Base-by-base conservation (phyloP, 2,113 vertebrate species). In the Balaeniceps rex region DNA sequence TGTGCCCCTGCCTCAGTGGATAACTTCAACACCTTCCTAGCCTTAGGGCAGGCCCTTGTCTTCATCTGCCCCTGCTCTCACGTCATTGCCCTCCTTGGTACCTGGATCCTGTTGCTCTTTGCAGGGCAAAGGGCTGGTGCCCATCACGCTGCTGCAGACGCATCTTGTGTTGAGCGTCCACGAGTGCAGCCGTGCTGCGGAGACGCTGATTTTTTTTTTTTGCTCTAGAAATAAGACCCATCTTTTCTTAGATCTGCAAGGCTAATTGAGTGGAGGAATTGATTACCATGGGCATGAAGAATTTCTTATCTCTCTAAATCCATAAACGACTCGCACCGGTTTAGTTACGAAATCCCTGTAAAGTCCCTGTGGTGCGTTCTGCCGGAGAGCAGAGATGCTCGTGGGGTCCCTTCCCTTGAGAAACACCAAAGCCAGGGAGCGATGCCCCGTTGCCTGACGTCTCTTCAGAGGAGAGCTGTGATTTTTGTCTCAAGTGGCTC, bases 111-210 rank as follows among this genome's bases (percentile, higher is more conserved):
- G 40, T 5, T 13, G 7, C 10, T n/a, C 23, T 52, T 40, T 28
- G 36, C 21, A 40, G 60, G 31, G 22, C 0, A 4, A 46, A 77
- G 76, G 26, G 64, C 52, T 70, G 74, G 46, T 65, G 61, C 25
- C n/a, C 64, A 51, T 13, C 28, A 5, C 0, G 0, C 57, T 60
- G 64, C 79, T 69, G 78, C 55, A 47, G 29, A 16, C 2, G 3
- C 7, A 2, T 19, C 75, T 66, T 10, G 11, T 34, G 31, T 6
- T 14, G 75, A 65, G 6, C 26, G 8, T 76, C 38, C 26, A 8
- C 0, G 0, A 75, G 42, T 0, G 2, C 46, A 88, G 79, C 52
- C 1, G 1, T 34, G 63, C 54, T 57, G 42, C 6, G 1, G 42
- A 78, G 71, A 70, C 5, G 19, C 31, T 36, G 26, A 6, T 38